Base-by-base conservation (phyloP, 2,113 vertebrate species). In the Corythoichthys intestinalis region DNA sequence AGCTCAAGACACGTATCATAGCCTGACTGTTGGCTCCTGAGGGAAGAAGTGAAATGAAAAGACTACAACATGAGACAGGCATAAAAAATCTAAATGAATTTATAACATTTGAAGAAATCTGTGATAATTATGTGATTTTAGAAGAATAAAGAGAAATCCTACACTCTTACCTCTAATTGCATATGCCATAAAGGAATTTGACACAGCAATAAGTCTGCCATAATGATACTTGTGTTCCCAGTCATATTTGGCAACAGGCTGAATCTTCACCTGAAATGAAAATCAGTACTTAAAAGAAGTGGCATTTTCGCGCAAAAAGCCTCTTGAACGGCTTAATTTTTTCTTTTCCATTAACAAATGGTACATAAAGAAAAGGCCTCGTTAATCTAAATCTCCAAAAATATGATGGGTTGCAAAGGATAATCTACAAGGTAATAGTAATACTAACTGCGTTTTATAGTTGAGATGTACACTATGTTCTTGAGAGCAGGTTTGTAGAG, bases 211-310 rank as follows among this genome's bases (percentile, higher is more conserved):
- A 73, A 99, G 91, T 75, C 98, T 94, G 67, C 97, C 97, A 34
- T 95, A 98, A 72, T 98, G 96, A 84, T 98, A 99, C 74, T 98
- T 98, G 89, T 98, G 97, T 71, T 99, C 97, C 97, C 97, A 99
- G 77, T 99, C 97, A 3, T 98, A 99, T 74, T 98, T 97, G 78
- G 97, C 96, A 28, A 99, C 94, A 13, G 97, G 96, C 54, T 99
- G 96, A 83, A 99, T 98, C 91, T 99, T 99, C 59, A 99, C 97
- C 97, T 99, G 80, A 66, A 74, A 73, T 82, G 14, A 71, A 72
- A 74, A 65, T 58, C 13, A 39, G 11, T 1, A 67, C 44, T 44
- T 0, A 38, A 44, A 63, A 34, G 8, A 0, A 14, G 41, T 44
- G 9, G 41, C 41, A 8, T 44, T 44, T 44, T 44, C 9, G 6